phyloP scores from a whole-genome alignment of 2,113 vertebrate species.

The Dinomys branickii region DNA sequence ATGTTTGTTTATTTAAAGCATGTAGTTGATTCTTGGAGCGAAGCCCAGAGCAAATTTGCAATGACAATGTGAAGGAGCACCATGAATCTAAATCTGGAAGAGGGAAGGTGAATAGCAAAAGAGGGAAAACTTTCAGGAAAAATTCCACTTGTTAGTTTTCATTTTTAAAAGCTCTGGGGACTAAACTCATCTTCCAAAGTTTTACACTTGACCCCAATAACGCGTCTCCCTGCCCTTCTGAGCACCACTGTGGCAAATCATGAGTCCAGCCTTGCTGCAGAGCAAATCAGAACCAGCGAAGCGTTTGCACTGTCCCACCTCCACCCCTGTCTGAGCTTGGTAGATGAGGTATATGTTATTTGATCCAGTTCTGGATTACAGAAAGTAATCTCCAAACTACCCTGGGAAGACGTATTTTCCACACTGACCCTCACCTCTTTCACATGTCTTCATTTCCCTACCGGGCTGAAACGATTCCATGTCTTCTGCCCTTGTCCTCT shows the following conservation, averaged over 20 bases:
- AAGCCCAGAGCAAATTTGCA: slow-evolving; percentile 6
- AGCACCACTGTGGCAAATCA: background rate
- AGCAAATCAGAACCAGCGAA: background rate
- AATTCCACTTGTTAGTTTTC: slow-evolving; percentile 21
- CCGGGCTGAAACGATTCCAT: background rate
- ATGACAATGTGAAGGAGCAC: background rate
- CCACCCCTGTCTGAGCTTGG: background rate
- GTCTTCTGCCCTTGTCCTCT: background rate
- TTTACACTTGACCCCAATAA: background rate
- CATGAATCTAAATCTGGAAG: slow-evolving; percentile 47
- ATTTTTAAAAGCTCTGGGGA: background rate
- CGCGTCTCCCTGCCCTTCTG: background rate
- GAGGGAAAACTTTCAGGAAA: background rate
- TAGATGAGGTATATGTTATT: background rate
- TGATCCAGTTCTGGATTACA: background rate
- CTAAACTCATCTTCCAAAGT: background rate
- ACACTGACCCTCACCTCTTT: background rate
- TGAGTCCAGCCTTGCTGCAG: background rate
- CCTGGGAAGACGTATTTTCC: background rate
- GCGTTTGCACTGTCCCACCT: background rate
- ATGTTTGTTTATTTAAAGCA: slow-evolving; percentile 47
- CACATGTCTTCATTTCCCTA: background rate
- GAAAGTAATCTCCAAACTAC: background rate
- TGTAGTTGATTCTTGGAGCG: background rate
- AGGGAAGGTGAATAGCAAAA: background rate